Evolutionary conservation across 2,797 vertebrate species (phyloP), one percentile per base, ranked within the genome.

Genomic region (Leontocebus nigricollis): DNA sequence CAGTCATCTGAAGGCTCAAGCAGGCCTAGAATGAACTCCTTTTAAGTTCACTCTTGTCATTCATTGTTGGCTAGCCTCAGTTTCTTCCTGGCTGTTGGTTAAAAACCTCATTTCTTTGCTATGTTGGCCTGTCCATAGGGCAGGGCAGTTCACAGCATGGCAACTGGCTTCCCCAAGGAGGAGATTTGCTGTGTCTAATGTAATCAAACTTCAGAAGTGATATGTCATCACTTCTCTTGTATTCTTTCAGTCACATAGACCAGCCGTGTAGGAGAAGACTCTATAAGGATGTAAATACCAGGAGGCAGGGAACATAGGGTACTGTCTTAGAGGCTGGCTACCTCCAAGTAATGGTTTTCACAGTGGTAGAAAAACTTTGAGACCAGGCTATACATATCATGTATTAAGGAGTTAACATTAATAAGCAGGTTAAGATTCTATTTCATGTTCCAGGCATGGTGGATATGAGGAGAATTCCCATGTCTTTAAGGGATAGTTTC

Each of bases 401-500:
- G 89, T 89, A 81, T 80, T 64, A 96, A 88, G 76, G 55, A 46
- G n/a, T 46, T 67, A 91, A 91, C 33, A 1, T 67, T 87, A 89
- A 87, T 76, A 87, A 73, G 52, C 20, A 82, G 72, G 55, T 76
- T 84, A 52, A 82, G 80, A 76, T 96, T 94, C 27, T 92, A 15
- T 88, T 95, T 12, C 19, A 27, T 77, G 72, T 76, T 81, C 41
- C 36, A 82, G 82, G 30, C 67, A 82, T 90, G 81, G 15, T 93
- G 5, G 59, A 61, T 55, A 57, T 39, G 30, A 73, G 79, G 77
- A 79, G 61, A 94, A 84, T 90, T 93, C 72, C 19, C 15, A 7
- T 67, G 46, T 92, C 50, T 90, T 90, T 93, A 91, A 77, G 61
- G 41, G 57, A 75, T 93, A 64, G 57, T 84, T 93, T 97, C 77